Evolutionary conservation across 2,113 vertebrate genomes (phyloP).

Genomic region (Terrapene triunguis): DNA sequence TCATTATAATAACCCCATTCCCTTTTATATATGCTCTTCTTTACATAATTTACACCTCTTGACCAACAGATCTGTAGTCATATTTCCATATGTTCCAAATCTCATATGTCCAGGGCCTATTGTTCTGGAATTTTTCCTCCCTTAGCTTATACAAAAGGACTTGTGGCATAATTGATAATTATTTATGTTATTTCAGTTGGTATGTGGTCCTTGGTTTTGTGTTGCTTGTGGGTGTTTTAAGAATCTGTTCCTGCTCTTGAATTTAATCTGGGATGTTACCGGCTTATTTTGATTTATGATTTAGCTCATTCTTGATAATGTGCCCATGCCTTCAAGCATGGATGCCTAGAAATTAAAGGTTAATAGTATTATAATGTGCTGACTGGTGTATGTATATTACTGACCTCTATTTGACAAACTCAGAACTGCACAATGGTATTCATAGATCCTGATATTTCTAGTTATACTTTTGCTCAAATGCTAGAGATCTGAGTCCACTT

Average conservation of each 20-base stretch:
- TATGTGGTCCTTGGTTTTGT: background rate
- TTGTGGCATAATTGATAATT: background rate
- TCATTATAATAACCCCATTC: background rate
- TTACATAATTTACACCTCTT: background rate
- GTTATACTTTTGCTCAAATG: background rate
- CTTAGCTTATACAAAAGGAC: background rate
- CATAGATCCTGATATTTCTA: background rate
- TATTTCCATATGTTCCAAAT: background rate
- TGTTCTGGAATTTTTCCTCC: background rate
- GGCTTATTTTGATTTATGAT: background rate
- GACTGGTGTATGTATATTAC: background rate
- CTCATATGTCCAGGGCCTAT: background rate
- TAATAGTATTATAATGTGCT: background rate
- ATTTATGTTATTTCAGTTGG: background rate
- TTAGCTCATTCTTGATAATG: background rate
- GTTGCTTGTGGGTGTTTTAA: background rate
- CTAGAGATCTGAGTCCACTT: background rate
- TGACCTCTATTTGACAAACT: background rate
- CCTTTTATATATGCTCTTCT: background rate
- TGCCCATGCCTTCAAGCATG: background rate
- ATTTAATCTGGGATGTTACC: background rate
- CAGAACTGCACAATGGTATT: background rate
- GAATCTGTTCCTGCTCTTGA: background rate
- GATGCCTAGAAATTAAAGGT: background rate
- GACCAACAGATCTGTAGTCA: background rate